These are phyloP conservation scores for Sebastes trivittatus DNA, from an alignment of 2,797 vertebrate genomes.

Conservation along the genomic window DNA sequence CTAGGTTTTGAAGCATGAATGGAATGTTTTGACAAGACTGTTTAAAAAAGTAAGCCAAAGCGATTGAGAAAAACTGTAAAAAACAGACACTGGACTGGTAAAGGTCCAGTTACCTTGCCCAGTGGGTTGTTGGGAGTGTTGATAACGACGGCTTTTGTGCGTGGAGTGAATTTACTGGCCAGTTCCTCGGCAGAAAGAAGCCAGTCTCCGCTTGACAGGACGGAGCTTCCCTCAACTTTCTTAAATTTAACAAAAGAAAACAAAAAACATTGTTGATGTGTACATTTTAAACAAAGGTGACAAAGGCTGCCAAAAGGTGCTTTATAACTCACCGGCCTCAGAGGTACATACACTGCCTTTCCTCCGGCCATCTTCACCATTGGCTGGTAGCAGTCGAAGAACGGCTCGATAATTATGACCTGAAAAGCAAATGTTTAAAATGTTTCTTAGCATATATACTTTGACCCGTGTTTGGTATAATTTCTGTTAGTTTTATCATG, in stretches of 20 bases:
- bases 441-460: no score
- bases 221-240: conserved; percentile 67
- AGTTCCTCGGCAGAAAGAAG: conserved; percentile 87
- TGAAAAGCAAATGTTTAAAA: neutral
- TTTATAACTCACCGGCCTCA: neutral
- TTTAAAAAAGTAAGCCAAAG: no score
- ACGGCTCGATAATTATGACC: neutral
- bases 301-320: neutral
- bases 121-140: conserved; percentile 97
- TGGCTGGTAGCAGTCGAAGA: neutral
- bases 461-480: no score
- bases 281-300: neutral
- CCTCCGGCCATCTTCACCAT: neutral
- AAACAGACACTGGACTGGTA: no score
- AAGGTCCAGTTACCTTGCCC: conserved; percentile 87
- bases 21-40: no score
- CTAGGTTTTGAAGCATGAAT: no score
- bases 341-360: neutral
- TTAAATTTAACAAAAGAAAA: conserved; percentile 37
- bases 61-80: no score
- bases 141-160: conserved; percentile 91
- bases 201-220: conserved; percentile 88
- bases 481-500: no score
- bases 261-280: neutral
- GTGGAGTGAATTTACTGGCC: conserved; percentile 87